Evolutionary conservation across 1,140 invertebrate species (phyloP).

Genomic region (Drosophila sturtevanti): DNA sequence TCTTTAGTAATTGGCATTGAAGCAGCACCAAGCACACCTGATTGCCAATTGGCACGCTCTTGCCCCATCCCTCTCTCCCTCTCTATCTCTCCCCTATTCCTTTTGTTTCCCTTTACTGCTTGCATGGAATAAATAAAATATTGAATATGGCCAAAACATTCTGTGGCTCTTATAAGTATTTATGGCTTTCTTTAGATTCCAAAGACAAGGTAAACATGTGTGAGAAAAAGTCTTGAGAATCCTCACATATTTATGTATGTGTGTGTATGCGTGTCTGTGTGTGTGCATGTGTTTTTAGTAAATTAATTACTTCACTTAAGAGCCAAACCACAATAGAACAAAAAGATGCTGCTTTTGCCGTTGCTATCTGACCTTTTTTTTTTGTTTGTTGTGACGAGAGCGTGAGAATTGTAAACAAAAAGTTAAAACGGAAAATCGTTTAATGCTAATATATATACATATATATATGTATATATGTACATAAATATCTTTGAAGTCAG

Average conservation of each 20-base stretch:
- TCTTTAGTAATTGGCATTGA: slow-evolving; percentile 38
- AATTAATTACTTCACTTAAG: slow-evolving; percentile 70
- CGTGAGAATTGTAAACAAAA: slow-evolving; percentile 7
- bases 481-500: no score
- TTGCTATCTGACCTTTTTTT: background rate
- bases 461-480: no score
- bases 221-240: background rate
- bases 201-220: slow-evolving; percentile 27
- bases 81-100: background rate
- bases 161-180: slow-evolving; percentile 42
- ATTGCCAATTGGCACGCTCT: slow-evolving; percentile 50
- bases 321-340: slow-evolving; percentile 3
- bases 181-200: slow-evolving; percentile 33
- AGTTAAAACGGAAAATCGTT: background rate
- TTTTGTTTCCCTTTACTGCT: background rate
- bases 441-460: no score
- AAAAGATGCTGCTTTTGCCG: background rate
- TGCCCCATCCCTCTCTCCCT: background rate
- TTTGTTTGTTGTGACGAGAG: background rate
- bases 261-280: slow-evolving; percentile 9
- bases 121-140: slow-evolving; percentile 60
- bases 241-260: slow-evolving; percentile 19
- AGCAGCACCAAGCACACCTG: slow-evolving; percentile 1
- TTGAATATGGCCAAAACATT: slow-evolving; percentile 64
- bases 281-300: slow-evolving; percentile 45